phyloP scores from a whole-genome alignment of 2,113 vertebrate species.

The Notarius lentiginosus region DNA sequence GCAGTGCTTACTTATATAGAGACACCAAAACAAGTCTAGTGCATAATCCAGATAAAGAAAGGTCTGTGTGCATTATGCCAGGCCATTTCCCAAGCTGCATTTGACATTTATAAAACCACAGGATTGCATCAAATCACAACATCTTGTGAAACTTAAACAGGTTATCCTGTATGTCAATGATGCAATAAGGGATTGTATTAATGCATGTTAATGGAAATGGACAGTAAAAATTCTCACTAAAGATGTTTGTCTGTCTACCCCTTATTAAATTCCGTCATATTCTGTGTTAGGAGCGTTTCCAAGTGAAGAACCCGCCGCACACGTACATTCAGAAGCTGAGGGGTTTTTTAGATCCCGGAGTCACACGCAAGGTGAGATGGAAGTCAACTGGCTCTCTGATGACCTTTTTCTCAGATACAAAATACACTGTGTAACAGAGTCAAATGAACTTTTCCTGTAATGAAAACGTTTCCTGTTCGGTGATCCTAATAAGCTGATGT shows the following conservation, averaged over 20 bases:
- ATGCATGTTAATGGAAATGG: not conserved
- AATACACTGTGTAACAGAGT: not conserved
- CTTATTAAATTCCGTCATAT: constrained; percentile 39
- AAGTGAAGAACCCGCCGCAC: constrained; percentile 95
- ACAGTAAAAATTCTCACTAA: not conserved
- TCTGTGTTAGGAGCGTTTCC: constrained; percentile 85
- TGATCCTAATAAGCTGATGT: too few relatives aligned
- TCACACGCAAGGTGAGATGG: constrained; percentile 86
- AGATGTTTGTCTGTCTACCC: constrained; percentile 5
- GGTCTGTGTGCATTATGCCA: not conserved
- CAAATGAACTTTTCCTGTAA: not conserved
- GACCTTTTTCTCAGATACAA: not conserved
- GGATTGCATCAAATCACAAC: not conserved
- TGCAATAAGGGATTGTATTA: not conserved
- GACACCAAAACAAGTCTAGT: not conserved
- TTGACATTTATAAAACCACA: not conserved
- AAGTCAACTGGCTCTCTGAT: not conserved
- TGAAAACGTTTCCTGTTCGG: not conserved
- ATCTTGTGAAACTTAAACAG: not conserved
- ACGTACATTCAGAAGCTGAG: constrained; percentile 94
- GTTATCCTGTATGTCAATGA: not conserved
- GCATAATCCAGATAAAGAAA: not conserved
- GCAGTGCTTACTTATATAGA: not conserved
- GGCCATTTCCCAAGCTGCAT: not conserved
- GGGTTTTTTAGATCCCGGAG: constrained; percentile 88